Conservation (phyloP, 2,113 vertebrate species). For the Cheirogaleus medius region DNA sequence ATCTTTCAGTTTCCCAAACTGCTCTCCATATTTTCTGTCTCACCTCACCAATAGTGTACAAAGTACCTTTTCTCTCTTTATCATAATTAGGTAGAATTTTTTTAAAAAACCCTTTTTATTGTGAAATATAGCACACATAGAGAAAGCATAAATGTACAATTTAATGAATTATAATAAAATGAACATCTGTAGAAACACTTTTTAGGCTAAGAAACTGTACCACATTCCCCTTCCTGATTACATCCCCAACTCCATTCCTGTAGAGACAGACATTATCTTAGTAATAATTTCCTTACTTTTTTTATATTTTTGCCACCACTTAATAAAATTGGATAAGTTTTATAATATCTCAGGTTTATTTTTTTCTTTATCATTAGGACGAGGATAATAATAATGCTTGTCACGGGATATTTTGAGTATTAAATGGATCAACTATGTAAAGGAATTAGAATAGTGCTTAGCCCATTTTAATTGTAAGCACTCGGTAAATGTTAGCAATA, state of each 20-base stretch:
- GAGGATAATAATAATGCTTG: background rate
- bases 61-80: background rate
- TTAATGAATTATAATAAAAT: background rate
- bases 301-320: background rate
- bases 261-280: background rate
- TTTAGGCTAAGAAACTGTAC: background rate
- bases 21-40: background rate
- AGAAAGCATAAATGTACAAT: background rate
- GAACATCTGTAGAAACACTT: background rate
- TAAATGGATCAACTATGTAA: background rate
- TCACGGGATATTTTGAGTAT: background rate
- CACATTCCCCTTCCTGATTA: background rate
- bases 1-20: background rate
- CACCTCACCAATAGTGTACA: background rate
- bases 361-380: background rate
- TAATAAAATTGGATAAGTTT: background rate
- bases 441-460: background rate
- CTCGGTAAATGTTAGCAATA: background rate
- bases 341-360: background rate
- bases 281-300: background rate
- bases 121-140: background rate
- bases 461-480: background rate
- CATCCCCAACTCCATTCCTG: background rate
- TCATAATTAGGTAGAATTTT: background rate
- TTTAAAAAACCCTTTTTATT: background rate